These are phyloP conservation scores for Ischnus inquisitorius DNA, from an alignment of 2,888 invertebrate genomes.

Conservation along the genomic window DNA sequence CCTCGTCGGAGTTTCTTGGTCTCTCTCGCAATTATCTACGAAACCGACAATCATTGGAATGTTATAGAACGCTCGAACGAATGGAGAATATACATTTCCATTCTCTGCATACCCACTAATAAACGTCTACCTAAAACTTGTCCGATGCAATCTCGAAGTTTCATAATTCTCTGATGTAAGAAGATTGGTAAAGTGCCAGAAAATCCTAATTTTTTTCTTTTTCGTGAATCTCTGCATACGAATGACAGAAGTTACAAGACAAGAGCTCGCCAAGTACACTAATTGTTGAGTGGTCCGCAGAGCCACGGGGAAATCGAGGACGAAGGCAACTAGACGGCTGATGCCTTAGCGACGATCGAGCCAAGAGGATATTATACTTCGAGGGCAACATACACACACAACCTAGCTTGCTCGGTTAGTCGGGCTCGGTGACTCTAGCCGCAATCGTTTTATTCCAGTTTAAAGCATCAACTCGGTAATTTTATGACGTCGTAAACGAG, in stretches of 20 bases:
- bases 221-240: conserved; percentile 47
- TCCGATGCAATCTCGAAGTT: conserved; percentile 19
- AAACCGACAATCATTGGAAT: conserved; percentile 50
- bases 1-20: conserved; percentile 34
- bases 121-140: conserved; percentile 25
- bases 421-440: conserved; percentile 65
- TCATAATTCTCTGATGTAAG: conserved; percentile 43
- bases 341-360: conserved; percentile 23
- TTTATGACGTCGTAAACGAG: conserved; percentile 84
- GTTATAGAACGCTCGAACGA: conserved; percentile 15
- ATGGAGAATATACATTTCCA: background rate
- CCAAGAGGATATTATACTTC: conserved; percentile 17
- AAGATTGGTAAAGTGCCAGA: conserved; percentile 64
- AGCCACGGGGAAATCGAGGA: background rate
- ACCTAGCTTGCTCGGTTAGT: conserved; percentile 48
- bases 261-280: conserved; percentile 52
- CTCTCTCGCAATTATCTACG: conserved; percentile 58
- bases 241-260: conserved; percentile 43
- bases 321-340: background rate
- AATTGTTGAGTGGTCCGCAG: conserved; percentile 49
- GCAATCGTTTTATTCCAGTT: conserved; percentile 83
- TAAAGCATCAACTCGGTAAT: conserved; percentile 83
- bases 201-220: conserved; percentile 19
- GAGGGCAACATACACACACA: conserved; percentile 50
- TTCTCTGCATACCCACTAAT: conserved; percentile 30